These are phyloP conservation scores for Scaptomyza reducta DNA, from an alignment of 2,888 invertebrate genomes.

Conservation along the genomic window DNA sequence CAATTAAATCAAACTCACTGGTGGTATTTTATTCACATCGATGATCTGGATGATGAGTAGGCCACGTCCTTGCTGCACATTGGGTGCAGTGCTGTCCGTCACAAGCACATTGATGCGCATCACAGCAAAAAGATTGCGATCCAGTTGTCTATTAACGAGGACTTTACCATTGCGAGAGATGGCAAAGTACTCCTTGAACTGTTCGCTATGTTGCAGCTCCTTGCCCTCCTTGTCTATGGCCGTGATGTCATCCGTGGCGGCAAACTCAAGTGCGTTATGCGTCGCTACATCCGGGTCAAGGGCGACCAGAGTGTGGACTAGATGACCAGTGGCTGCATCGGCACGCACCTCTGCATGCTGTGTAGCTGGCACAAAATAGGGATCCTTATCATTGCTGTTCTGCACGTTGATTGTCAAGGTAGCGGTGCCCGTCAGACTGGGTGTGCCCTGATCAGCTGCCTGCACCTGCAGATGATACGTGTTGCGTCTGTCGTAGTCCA, in stretches of 20 bases:
- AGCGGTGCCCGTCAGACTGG: conserved; percentile 92
- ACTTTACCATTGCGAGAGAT: conserved; percentile 87
- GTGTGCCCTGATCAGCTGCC: conserved; percentile 92
- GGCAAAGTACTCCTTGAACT: conserved; percentile 87
- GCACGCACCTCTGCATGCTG: conserved; percentile 87
- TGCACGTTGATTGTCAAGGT: conserved; percentile 91
- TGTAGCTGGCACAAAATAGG: conserved; percentile 73
- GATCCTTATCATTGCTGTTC: conserved; percentile 92
- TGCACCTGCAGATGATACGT: conserved; percentile 92
- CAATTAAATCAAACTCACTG: conserved; percentile 80
- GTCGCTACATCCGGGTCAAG: conserved; percentile 91
- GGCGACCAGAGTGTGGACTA: conserved; percentile 90
- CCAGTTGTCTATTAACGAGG: conserved; percentile 81
- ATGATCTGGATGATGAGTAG: conserved; percentile 88
- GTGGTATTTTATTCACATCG: conserved; percentile 89
- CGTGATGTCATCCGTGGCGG: conserved; percentile 88
- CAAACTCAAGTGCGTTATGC: conserved; percentile 87
- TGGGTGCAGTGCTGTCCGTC: conserved; percentile 91
- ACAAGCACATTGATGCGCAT: conserved; percentile 91
- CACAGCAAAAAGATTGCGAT: conserved; percentile 84
- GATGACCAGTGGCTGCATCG: conserved; percentile 89
- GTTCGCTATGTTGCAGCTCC: conserved; percentile 86
- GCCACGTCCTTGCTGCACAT: conserved; percentile 90
- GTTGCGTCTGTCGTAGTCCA: conserved; percentile 92
- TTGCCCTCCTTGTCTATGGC: conserved; percentile 94